A percentile compares a stretch with the other conserved stretches of the same genome.
phyloP scores from a whole-genome alignment of 1,140 invertebrate genomes.

The Drosophila teissieri region DNA sequence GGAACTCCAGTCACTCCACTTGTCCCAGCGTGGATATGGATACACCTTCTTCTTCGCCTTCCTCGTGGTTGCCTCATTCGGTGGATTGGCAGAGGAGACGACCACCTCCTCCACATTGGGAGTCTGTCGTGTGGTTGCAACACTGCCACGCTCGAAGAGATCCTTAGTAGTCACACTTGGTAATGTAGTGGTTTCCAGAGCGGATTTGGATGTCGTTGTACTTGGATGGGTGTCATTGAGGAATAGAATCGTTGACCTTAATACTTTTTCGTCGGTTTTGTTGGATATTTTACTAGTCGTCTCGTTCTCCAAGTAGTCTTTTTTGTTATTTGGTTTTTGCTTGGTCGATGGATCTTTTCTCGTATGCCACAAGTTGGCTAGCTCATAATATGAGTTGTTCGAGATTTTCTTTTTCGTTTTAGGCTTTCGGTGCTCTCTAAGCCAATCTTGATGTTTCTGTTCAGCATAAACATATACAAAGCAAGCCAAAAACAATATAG shows the following conservation, averaged over 20 bases:
- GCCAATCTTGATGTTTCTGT: slow-evolving; percentile 83
- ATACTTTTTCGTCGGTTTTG: slow-evolving; percentile 32
- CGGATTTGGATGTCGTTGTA: background rate
- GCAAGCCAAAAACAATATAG: background rate
- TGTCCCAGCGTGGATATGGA: slow-evolving; percentile 87
- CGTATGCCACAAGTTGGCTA: slow-evolving; percentile 68
- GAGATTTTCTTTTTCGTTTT: slow-evolving; percentile 38
- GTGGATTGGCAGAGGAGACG: slow-evolving; percentile 4
- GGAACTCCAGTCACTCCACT: slow-evolving; percentile 90
- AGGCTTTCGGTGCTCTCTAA: slow-evolving; percentile 59
- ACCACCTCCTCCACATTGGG: background rate
- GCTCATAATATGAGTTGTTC: slow-evolving; percentile 56
- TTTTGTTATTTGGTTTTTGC: slow-evolving; percentile 58
- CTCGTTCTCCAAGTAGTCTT: slow-evolving; percentile 76
- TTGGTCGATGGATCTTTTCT: slow-evolving; percentile 39
- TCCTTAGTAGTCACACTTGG: background rate
- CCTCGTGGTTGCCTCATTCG: slow-evolving; percentile 41
- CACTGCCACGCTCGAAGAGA: background rate
- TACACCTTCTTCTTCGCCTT: slow-evolving; percentile 53
- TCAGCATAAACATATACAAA: background rate
- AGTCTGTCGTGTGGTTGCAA: slow-evolving; percentile 6
- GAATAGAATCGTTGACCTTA: slow-evolving; percentile 43
- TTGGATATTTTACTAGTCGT: slow-evolving; percentile 41
- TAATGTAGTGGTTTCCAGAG: slow-evolving; percentile 12
- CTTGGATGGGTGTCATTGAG: slow-evolving; percentile 16